A percentile compares a stretch with the other conserved stretches of the same genome.
These are phyloP conservation scores for Erethizon dorsatum DNA, from an alignment of 2,797 vertebrate species.

Conservation along the genomic window DNA sequence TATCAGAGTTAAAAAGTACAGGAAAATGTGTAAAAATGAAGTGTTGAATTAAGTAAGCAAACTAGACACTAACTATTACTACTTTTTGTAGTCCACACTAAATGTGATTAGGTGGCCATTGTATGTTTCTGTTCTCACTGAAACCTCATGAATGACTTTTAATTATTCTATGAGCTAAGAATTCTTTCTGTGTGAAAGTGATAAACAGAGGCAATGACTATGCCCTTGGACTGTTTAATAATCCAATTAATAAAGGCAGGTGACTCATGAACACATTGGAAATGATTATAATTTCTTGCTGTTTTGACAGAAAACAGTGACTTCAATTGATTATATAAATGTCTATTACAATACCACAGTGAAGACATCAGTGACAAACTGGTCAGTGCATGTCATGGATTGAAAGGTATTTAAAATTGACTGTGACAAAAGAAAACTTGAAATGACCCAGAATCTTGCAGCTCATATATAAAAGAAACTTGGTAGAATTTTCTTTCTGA, in stretches of 20 bases:
- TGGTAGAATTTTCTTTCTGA: constrained; percentile 8
- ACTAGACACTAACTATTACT: not conserved
- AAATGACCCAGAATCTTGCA: not conserved
- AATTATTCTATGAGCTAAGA: constrained; percentile 52
- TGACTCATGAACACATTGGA: constrained; percentile 42
- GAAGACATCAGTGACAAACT: not conserved
- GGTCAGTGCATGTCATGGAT: not conserved
- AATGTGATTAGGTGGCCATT: not conserved
- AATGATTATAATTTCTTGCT: constrained; percentile 16
- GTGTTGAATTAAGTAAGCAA: not conserved
- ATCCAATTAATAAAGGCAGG: constrained; percentile 49
- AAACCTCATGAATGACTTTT: constrained; percentile 42
- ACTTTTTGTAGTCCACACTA: not conserved
- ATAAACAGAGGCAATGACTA: constrained; percentile 37
- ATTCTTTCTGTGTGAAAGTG: constrained; percentile 45
- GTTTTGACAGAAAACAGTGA: constrained; percentile 36
- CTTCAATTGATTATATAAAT: not conserved
- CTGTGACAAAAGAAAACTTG: not conserved
- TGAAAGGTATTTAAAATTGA: not conserved
- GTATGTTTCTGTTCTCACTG: not conserved
- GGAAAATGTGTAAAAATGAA: not conserved
- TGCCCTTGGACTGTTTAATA: constrained; percentile 48
- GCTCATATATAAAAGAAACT: not conserved
- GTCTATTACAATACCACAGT: not conserved
- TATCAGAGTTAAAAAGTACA: constrained; percentile 38